These are phyloP conservation scores for Fragum sueziense DNA, from an alignment of 2,888 invertebrate genomes.

Conservation along the genomic window DNA sequence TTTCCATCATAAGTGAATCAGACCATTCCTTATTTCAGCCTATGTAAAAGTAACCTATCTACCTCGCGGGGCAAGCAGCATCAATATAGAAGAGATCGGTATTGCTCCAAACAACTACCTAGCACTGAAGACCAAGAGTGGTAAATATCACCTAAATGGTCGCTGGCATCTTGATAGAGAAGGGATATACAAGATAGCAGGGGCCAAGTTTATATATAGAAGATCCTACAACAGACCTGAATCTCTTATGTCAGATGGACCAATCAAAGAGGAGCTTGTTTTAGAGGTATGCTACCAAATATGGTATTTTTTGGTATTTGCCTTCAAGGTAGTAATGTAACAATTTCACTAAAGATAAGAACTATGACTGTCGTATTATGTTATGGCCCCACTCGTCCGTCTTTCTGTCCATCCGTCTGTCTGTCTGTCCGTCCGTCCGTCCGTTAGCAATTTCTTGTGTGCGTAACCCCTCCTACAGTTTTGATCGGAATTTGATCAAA, in stretches of 20 bases:
- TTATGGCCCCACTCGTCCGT: no score
- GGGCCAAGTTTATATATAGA: slow-evolving; percentile 94
- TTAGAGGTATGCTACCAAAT: slow-evolving; percentile 90
- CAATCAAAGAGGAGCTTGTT: slow-evolving; percentile 94
- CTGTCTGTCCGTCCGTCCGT: no score
- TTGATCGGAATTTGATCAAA: no score
- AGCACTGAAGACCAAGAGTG: slow-evolving; percentile 91
- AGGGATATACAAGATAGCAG: slow-evolving; percentile 89
- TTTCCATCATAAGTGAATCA: no score
- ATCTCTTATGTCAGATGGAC: slow-evolving; percentile 91
- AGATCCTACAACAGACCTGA: slow-evolving; percentile 87
- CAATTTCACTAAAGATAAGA: no score
- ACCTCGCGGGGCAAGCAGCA: slow-evolving; percentile 96
- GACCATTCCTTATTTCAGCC: slow-evolving; percentile 85
- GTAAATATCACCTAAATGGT: slow-evolving; percentile 95
- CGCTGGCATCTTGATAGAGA: slow-evolving; percentile 97
- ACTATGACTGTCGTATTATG: no score
- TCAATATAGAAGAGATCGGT: slow-evolving; percentile 89
- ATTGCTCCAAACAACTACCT: slow-evolving; percentile 96
- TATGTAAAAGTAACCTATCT: slow-evolving; percentile 96
- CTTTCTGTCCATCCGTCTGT: no score
- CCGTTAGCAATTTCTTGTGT: no score
- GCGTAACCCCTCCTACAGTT: no score
- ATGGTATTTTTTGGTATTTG: no score
- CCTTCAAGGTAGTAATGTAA: no score